Base-by-base conservation (phyloP, 2,113 vertebrate genomes). In the Channa maculata region DNA sequence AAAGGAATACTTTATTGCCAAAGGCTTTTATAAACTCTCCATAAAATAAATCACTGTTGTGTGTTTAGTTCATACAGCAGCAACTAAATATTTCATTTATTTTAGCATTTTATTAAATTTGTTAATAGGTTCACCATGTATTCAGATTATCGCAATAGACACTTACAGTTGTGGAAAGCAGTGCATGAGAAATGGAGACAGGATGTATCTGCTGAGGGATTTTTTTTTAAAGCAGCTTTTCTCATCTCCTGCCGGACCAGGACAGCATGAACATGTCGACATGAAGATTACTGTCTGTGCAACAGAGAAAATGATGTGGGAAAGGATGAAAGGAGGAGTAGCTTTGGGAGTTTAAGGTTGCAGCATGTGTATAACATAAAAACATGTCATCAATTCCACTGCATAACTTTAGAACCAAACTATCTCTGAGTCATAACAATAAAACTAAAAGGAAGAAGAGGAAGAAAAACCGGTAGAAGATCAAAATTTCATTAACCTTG, bases 241-340 rank as follows among this genome's bases (percentile, higher is more conserved):
- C 78, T 75, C 83, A 65, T 85, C 74, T 78, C 55, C 75, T 58
- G 71, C 8, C 75, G 59, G 71, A 79, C 70, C 65, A 59, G 62
- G 61, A 75, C 62, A 60, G 75, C 75, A 59, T 71, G 63, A 61
- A 82, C 79, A 68, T 79, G 75, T 74, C 55, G 55, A 75, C 78
- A 85, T 53, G 69, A 78, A 79, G 83, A 86, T 86, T 79, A 86
- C 62, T 59, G 75, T 82, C 60, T 39, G 70, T 71, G 75, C 70
- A 77, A 78, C 55, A 75, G 11, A 36, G 62, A 63, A 58, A 59
- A 86, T 53, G 46, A 65, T 66, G 45, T 53, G 48, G 66, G 11
- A 50, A 37, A 54, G 59, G 80, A 77, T 77, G 68, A 83, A 77
- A 83, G 57, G 38, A 59, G 11, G 65, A 66, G 67, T 1, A 76